phyloP scores from a whole-genome alignment of 2,888 invertebrate species.

The Automeris io region DNA sequence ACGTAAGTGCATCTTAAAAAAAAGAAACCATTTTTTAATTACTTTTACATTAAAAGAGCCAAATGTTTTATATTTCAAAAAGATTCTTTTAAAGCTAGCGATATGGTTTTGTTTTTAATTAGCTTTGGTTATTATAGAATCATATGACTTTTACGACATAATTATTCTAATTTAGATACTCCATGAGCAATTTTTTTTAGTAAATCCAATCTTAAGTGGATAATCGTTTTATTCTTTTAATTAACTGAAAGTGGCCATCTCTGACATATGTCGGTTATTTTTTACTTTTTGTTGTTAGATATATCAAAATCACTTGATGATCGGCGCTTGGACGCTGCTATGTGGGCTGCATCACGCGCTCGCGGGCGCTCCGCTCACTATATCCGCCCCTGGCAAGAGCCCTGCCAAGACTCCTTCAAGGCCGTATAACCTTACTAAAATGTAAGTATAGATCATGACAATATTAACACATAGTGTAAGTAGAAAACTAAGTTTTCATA shows the following conservation, averaged over 20 bases:
- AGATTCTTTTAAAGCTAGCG: neutral
- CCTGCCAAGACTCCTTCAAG: conserved; percentile 60
- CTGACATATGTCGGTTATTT: neutral
- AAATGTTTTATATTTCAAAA: neutral
- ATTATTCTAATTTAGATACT: no score
- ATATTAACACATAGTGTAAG: neutral
- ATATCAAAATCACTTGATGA: conserved; percentile 92
- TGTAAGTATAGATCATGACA: conserved; percentile 41
- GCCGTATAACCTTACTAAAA: conserved; percentile 65
- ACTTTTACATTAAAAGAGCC: no score
- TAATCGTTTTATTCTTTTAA: no score
- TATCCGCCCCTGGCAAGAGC: conserved; percentile 51
- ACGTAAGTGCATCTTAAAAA: conserved; percentile 75
- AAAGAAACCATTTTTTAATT: neutral
- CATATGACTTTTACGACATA: no score
- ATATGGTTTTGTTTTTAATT: no score
- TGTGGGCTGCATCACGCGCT: conserved; percentile 91
- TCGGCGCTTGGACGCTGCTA: conserved; percentile 91
- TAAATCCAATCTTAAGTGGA: no score
- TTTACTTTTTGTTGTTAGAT: conserved; percentile 65
- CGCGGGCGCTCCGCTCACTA: conserved; percentile 78
- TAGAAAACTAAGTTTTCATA: no score
- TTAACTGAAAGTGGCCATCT: no score
- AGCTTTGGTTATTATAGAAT: no score
- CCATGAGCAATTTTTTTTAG: no score